Evolutionary conservation across 2,113 vertebrate species (phyloP).

Genomic region (Procavia capensis): DNA sequence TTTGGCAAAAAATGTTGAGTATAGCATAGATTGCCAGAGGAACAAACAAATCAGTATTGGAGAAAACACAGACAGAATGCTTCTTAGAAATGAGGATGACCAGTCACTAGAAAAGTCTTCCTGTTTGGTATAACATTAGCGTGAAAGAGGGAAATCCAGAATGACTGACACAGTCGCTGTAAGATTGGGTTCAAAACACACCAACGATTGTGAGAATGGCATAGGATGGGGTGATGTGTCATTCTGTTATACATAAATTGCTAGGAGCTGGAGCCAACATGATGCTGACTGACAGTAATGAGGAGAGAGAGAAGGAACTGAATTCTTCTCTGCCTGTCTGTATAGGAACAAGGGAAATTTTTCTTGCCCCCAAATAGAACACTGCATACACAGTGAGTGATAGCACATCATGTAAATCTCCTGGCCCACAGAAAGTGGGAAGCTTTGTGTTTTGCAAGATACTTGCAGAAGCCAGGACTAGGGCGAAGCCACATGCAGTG

Average conservation of each 20-base stretch:
- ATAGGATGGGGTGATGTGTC: too few relatives aligned
- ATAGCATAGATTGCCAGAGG: neutral
- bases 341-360: neutral
- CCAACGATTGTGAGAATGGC: too few relatives aligned
- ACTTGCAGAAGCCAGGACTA: neutral
- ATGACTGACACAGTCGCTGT: neutral
- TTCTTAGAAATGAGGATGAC: neutral
- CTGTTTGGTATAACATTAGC: neutral
- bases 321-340: neutral
- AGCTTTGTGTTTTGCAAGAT: neutral
- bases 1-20: neutral
- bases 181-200: too few relatives aligned
- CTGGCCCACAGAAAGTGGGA: neutral
- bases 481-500: neutral
- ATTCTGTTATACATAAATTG: too few relatives aligned
- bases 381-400: neutral
- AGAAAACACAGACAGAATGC: neutral
- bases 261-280: too few relatives aligned
- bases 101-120: neutral
- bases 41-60: neutral
- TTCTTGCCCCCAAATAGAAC: neutral
- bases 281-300: neutral
- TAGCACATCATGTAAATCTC: neutral
- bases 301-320: neutral
- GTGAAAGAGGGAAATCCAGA: too few relatives aligned